Base-by-base conservation (phyloP, 1,140 invertebrate genomes). In the Campoletis sonorensis region DNA sequence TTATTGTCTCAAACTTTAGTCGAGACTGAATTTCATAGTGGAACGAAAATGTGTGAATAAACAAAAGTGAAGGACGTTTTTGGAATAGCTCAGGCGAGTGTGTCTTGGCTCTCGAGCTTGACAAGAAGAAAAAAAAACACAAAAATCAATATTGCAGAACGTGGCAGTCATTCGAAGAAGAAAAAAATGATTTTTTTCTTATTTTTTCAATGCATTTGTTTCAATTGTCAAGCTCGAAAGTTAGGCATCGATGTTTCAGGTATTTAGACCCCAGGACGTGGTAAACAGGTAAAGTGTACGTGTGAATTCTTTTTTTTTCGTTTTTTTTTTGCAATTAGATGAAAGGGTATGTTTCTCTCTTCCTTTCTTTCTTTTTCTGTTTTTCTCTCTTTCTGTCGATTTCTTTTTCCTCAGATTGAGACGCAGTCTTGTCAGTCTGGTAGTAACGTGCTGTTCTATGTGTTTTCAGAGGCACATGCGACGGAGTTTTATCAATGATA, bases 381-480 rank as follows among this genome's bases (percentile, higher is more conserved):
- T 7, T 78, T 18, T 64, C 30, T 67, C 58, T 64, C 37, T 64
- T 27, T 64, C 61, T 40, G 27, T 78, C 71, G 81, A 49, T 85
- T 86, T 83, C 68, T 82, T 83, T 80, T 33, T 88, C 84, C 82
- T 85, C 81, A 83, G 83, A 87, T 87, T 83, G 86, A 89, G 82
- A 86, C 84, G 84, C 61, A 89, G 88, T 90, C 85, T 88, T 88
- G 89, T 91, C 90, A 91, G 91, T 92, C 90, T 92, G 91, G 90
- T 91, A 88, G 86, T 91, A 91, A 92, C 88, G 88, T 92, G 91
- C 90, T 92, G 91, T 92, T 92, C 89, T 91, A 91, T 92, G 87
- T 90, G 86, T 91, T 92, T 92, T 90, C 91, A 92, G 92, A 92
- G 91, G 92, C 91, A 92, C 92, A 92, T 87, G 92, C 91, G 91